phyloP scores from a whole-genome alignment of 2,113 vertebrate genomes.

The Tachycineta bicolor region DNA sequence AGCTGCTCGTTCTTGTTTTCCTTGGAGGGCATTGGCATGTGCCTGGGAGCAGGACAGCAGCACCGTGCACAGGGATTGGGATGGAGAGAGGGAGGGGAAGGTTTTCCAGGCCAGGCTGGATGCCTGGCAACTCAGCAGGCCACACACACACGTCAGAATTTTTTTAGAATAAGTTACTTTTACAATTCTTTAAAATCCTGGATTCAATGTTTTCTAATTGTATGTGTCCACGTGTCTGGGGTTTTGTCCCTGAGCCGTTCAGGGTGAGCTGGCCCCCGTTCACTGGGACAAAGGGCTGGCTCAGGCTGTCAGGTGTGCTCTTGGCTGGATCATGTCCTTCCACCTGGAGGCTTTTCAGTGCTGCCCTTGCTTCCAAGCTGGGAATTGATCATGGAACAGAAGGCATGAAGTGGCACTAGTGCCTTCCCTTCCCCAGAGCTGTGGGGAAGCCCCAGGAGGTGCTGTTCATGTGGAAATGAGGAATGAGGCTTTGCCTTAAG shows the following conservation, averaged over 20 bases:
- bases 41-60: not conserved
- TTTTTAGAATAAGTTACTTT: conserved; percentile 35
- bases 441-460: not conserved
- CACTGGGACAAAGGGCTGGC: not conserved
- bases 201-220: not conserved
- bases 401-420: accelerated
- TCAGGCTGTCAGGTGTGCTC: not conserved
- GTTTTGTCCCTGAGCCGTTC: not conserved
- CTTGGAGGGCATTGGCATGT: not conserved
- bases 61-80: not conserved
- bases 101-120: not conserved
- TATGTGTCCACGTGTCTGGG: accelerated
- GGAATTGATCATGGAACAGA: not conserved
- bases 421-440: not conserved
- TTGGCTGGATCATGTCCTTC: not conserved
- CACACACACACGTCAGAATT: accelerated
- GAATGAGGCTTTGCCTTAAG: not conserved
- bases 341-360: not conserved
- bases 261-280: not conserved
- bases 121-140: not conserved
- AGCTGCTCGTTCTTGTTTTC: not conserved
- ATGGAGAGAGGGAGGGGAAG: not conserved
- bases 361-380: not conserved
- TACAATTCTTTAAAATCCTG: not conserved
- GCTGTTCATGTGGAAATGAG: not conserved